A percentile compares a stretch with the other conserved stretches of the same genome.
These are phyloP conservation scores for Lochmaea crataegi DNA, from an alignment of 2,888 invertebrate genomes.

Conservation along the genomic window DNA sequence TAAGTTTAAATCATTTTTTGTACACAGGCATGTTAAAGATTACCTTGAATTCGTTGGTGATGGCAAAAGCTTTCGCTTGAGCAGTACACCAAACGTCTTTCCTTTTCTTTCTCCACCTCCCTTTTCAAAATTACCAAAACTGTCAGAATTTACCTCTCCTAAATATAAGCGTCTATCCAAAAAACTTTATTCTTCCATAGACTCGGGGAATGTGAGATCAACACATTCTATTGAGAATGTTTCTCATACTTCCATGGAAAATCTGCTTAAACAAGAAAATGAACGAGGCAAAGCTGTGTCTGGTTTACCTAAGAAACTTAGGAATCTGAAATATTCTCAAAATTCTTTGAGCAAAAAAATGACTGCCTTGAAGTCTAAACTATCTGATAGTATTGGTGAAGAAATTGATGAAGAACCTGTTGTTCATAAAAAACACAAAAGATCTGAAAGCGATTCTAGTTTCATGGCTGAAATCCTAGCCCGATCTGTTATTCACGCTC, in stretches of 20 bases:
- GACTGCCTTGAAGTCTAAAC: slow-evolving; percentile 70
- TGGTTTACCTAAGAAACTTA: slow-evolving; percentile 70
- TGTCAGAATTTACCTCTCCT: slow-evolving; percentile 37
- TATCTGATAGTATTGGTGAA: slow-evolving; percentile 67
- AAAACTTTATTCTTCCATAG: slow-evolving; percentile 53
- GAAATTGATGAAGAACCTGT: slow-evolving; percentile 64
- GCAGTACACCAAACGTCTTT: slow-evolving; percentile 48
- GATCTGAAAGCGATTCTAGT: slow-evolving; percentile 66
- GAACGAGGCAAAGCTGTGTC: slow-evolving; percentile 68
- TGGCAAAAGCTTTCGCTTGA: slow-evolving; percentile 62
- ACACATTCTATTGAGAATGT: slow-evolving; percentile 49
- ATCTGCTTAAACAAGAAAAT: slow-evolving; percentile 71
- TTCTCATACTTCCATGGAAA: slow-evolving; percentile 54
- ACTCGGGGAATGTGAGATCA: slow-evolving; percentile 45
- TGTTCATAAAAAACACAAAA: slow-evolving; percentile 66
- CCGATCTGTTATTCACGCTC: slow-evolving; percentile 72
- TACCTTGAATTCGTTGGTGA: slow-evolving; percentile 64
- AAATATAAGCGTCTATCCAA: slow-evolving; percentile 50
- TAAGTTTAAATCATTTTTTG: slow-evolving; percentile 46
- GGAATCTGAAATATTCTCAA: slow-evolving; percentile 72
- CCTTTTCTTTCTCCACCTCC: slow-evolving; percentile 37
- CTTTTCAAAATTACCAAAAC: slow-evolving; percentile 26
- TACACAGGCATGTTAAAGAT: slow-evolving; percentile 60
- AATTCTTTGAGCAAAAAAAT: slow-evolving; percentile 74
- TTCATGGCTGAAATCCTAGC: slow-evolving; percentile 77